A percentile compares a stretch with the other conserved stretches of the same genome.
Conservation (phyloP, 2,113 vertebrate species). For the Oxyura jamaicensis region DNA sequence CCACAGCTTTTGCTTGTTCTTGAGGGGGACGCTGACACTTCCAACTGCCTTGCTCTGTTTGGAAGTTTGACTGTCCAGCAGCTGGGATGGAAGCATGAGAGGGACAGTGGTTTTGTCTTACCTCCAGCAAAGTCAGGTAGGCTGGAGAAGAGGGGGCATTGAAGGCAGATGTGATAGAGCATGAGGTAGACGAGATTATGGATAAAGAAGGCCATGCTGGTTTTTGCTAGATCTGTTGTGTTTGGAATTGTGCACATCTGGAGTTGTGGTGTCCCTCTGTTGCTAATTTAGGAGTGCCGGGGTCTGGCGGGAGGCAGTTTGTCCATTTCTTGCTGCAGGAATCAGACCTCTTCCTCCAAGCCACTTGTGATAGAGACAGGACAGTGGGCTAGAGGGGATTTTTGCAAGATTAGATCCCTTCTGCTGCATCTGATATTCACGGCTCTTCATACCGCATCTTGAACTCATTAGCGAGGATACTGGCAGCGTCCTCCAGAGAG, state of each 20-base stretch:
- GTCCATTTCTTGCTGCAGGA: background rate
- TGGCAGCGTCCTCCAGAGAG: background rate
- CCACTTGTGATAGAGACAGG: background rate
- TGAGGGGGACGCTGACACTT: background rate
- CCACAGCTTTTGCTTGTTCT: background rate
- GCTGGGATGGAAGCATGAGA: background rate
- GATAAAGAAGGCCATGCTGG: background rate
- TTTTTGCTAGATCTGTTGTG: background rate
- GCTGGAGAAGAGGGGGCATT: background rate
- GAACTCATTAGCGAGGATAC: background rate
- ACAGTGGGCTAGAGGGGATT: background rate
- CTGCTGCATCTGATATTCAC: background rate
- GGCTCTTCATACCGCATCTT: background rate
- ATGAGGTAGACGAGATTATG: background rate
- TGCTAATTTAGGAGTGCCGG: background rate
- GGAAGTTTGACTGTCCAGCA: background rate
- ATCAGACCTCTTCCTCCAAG: background rate
- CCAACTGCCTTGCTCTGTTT: background rate
- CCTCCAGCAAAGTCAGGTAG: background rate
- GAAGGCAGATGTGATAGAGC: background rate
- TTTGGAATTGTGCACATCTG: background rate
- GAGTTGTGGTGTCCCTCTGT: background rate
- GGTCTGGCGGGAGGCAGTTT: background rate
- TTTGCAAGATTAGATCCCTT: background rate
- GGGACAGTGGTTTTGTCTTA: background rate